Evolutionary conservation across 2,113 vertebrate genomes (phyloP).

Genomic region (Dendrocopos noguchii): DNA sequence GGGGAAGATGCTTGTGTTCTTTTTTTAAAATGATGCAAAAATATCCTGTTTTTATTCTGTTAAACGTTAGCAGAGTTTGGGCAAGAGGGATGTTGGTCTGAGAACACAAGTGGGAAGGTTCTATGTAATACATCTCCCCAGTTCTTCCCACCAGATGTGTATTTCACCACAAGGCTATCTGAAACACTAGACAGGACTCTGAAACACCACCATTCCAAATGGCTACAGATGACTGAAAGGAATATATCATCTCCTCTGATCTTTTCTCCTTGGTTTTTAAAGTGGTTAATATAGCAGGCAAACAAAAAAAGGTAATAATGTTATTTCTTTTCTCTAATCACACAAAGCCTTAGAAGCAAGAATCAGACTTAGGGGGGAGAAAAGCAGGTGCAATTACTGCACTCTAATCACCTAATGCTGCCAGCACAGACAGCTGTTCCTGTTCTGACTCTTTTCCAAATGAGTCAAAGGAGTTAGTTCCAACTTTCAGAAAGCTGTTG

Average conservation of each 20-base stretch:
- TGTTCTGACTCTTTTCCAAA: conserved; percentile 4
- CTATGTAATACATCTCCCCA: background rate
- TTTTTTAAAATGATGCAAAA: background rate
- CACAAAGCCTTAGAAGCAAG: background rate
- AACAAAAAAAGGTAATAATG: background rate
- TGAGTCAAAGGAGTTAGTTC: conserved; percentile 2
- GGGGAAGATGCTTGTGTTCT: background rate
- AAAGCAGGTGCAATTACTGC: background rate
- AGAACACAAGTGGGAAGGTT: background rate
- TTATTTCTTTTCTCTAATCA: background rate
- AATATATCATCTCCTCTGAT: background rate
- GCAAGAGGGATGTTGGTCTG: background rate
- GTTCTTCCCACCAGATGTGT: background rate
- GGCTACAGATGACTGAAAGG: background rate
- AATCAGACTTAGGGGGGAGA: background rate
- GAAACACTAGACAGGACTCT: background rate
- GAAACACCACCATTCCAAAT: background rate
- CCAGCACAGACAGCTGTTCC: background rate
- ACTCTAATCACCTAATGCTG: background rate
- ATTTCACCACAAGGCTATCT: background rate
- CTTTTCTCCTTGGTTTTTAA: background rate
- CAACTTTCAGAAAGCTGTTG: background rate
- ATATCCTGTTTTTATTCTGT: background rate
- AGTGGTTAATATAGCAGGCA: background rate
- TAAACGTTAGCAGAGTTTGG: background rate